phyloP scores from a whole-genome alignment of 1,140 invertebrate species.

The Aphaenogaster ashmeadi region DNA sequence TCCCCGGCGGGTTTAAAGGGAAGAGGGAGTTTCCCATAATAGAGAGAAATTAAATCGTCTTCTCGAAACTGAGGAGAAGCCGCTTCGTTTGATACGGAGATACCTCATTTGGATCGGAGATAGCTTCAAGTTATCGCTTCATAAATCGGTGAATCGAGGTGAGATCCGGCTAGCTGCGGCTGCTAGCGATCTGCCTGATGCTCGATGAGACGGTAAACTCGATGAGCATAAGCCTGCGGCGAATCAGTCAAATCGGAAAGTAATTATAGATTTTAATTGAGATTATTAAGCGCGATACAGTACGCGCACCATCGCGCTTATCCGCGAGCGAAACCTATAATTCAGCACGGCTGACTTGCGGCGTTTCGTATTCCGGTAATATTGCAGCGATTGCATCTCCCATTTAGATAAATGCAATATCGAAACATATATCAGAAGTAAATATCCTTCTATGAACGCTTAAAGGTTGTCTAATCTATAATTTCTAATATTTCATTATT shows the following conservation, averaged over 20 bases:
- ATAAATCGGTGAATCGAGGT: conserved; percentile 47
- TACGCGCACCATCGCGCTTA: conserved; percentile 17
- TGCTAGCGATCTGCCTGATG: conserved; percentile 20
- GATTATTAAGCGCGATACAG: conserved; percentile 51
- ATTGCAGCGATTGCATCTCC: conserved; percentile 1
- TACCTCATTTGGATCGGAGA: conserved; percentile 39
- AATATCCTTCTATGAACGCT: not conserved
- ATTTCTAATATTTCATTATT: conserved; percentile 7
- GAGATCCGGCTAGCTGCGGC: conserved; percentile 29
- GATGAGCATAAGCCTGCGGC: conserved; percentile 21
- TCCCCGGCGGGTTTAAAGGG: not conserved
- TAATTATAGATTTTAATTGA: conserved; percentile 65
- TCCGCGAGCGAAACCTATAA: conserved; percentile 47
- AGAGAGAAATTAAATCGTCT: conserved; percentile 66
- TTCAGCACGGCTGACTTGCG: conserved; percentile 30
- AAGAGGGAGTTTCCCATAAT: conserved; percentile 22
- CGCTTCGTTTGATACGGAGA: conserved; percentile 42
- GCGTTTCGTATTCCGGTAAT: not conserved
- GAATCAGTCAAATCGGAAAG: conserved; percentile 65
- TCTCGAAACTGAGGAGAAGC: conserved; percentile 33
- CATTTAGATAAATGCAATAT: conserved; percentile 9
- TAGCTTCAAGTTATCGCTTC: conserved; percentile 57
- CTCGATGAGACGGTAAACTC: conserved; percentile 43
- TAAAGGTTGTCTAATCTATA: not conserved
- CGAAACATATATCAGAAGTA: not conserved